Evolutionary conservation across 2,888 invertebrate genomes (phyloP).

Genomic region (Morinoia aosen): DNA sequence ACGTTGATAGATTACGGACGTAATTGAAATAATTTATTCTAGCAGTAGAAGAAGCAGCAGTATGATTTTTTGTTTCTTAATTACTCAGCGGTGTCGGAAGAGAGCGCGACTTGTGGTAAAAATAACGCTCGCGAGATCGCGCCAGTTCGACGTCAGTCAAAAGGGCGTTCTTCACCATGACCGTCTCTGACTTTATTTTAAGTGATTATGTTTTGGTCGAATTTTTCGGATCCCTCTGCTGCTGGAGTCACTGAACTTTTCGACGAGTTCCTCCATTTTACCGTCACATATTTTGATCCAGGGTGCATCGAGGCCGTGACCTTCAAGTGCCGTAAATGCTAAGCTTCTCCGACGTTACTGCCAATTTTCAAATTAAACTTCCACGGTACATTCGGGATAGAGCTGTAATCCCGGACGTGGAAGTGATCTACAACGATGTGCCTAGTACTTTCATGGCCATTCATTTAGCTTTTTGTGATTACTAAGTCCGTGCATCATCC

Average conservation of each 20-base stretch:
- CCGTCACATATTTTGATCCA: background rate
- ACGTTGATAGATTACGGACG: background rate
- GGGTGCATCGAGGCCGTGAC: background rate
- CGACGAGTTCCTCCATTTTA: background rate
- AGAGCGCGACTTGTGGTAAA: background rate
- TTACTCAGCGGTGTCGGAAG: background rate
- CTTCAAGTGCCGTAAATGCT: background rate
- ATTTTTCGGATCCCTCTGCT: background rate
- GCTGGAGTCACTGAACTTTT: background rate
- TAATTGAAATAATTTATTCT: background rate
- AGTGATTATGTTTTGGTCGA: background rate
- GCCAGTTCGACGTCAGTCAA: background rate
- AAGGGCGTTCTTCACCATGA: background rate
- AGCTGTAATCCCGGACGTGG: background rate
- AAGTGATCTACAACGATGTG: background rate
- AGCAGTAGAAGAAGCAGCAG: background rate
- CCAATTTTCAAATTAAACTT: background rate
- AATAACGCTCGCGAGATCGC: background rate
- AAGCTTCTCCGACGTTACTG: background rate
- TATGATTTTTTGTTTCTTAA: background rate
- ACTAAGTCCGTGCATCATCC: background rate
- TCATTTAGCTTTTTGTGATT: background rate
- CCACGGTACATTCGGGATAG: background rate
- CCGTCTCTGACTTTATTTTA: background rate
- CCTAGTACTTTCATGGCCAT: background rate